Evolutionary conservation across 1,140 invertebrate genomes (phyloP).

Genomic region (Leguminivora glycinivorella): DNA sequence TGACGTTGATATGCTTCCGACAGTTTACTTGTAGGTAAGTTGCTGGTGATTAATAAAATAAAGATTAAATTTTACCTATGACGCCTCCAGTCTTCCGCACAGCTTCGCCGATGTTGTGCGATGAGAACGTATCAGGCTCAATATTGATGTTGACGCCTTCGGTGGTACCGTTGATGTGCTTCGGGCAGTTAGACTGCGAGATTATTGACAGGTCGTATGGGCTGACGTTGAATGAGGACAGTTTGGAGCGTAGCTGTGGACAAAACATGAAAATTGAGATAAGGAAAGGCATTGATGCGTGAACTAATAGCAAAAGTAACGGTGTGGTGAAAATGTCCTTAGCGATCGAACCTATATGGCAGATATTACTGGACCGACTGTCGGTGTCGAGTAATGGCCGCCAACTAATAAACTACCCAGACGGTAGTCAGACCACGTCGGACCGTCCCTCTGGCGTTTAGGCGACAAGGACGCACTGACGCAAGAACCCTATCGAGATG

Average conservation of each 20-base stretch:
- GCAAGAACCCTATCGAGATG: too few relatives aligned
- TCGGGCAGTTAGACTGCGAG: constrained; percentile 83
- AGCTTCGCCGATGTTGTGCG: constrained; percentile 84
- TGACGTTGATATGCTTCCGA: constrained; percentile 68
- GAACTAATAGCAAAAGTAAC: too few relatives aligned
- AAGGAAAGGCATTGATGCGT: too few relatives aligned
- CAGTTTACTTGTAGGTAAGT: constrained; percentile 86
- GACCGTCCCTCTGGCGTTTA: too few relatives aligned
- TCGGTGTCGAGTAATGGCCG: too few relatives aligned
- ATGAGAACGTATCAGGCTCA: constrained; percentile 86
- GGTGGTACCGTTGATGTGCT: constrained; percentile 56
- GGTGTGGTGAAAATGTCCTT: too few relatives aligned
- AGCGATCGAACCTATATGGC: too few relatives aligned
- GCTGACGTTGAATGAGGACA: constrained; percentile 83
- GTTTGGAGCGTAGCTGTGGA: constrained; percentile 80
- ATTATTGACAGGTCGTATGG: constrained; percentile 88
- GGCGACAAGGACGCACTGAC: too few relatives aligned
- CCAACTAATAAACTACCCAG: too few relatives aligned
- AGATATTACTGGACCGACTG: too few relatives aligned
- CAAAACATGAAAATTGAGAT: constrained; percentile 20
- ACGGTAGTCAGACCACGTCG: too few relatives aligned
- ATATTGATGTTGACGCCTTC: constrained; percentile 85
- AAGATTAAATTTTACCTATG: constrained; percentile 75
- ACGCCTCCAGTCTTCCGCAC: constrained; percentile 86
- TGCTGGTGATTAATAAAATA: constrained; percentile 80